phyloP scores from a whole-genome alignment of 2,797 vertebrate genomes.

The Coregonus ussuriensis region DNA sequence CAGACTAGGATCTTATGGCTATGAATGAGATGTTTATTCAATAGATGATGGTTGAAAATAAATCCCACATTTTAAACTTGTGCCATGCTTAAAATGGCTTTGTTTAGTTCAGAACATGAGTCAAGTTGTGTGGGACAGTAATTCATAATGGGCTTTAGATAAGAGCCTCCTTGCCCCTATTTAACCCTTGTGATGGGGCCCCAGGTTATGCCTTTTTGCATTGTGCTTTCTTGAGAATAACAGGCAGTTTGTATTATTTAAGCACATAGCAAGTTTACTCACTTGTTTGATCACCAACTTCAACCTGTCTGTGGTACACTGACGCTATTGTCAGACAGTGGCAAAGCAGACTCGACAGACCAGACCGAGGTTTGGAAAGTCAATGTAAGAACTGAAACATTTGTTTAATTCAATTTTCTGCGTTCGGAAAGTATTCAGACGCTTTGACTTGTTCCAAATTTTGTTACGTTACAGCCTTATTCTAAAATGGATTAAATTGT shows the following conservation, averaged over 20 bases:
- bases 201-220: too few relatives aligned
- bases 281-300: not conserved
- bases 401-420: too few relatives aligned
- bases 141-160: constrained; percentile 35
- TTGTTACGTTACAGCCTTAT: too few relatives aligned
- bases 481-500: too few relatives aligned
- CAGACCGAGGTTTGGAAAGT: too few relatives aligned
- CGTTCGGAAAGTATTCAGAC: too few relatives aligned
- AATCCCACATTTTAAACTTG: not conserved
- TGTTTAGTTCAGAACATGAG: not conserved
- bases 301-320: too few relatives aligned
- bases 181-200: not conserved
- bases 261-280: not conserved
- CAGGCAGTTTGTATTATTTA: not conserved
- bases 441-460: too few relatives aligned
- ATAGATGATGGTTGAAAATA: not conserved
- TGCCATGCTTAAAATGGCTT: not conserved
- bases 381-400: too few relatives aligned
- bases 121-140: not conserved
- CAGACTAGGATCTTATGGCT: not conserved
- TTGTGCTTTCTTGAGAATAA: not conserved
- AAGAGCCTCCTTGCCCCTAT: not conserved
- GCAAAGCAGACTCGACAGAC: too few relatives aligned
- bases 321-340: too few relatives aligned
- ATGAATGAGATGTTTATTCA: not conserved